Conservation (phyloP, 2,113 vertebrate species). For the Prinia subflava region DNA sequence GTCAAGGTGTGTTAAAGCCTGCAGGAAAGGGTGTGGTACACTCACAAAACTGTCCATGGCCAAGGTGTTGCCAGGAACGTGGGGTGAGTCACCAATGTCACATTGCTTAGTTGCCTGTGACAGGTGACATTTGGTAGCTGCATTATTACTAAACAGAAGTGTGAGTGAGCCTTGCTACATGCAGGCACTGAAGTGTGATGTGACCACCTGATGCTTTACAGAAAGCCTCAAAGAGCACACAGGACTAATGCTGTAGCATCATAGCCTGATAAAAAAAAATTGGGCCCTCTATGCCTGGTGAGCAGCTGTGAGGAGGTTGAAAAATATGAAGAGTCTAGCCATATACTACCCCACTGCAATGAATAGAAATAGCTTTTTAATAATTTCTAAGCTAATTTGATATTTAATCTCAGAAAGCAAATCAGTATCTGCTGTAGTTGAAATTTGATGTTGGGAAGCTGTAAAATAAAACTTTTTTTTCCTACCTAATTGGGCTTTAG, state of each 20-base stretch:
- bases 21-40: background rate
- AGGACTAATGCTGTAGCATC: background rate
- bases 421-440: background rate
- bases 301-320: background rate
- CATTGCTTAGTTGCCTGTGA: background rate
- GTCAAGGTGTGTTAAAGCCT: background rate
- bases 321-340: background rate
- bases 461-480: background rate
- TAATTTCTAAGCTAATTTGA: background rate
- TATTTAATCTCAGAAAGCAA: background rate
- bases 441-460: background rate
- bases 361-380: background rate
- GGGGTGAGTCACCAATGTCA: slow-evolving; percentile 11
- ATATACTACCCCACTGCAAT: background rate
- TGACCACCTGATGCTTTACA: background rate
- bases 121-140: background rate
- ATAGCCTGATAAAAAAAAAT: background rate
- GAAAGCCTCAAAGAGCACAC: background rate
- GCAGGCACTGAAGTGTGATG: background rate
- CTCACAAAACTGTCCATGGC: background rate
- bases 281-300: background rate
- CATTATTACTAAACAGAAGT: background rate
- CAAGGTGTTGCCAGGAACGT: background rate
- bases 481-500: background rate
- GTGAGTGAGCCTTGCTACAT: background rate